These are phyloP conservation scores for Sciaenops ocellatus DNA, from an alignment of 2,797 vertebrate species.

Conservation along the genomic window DNA sequence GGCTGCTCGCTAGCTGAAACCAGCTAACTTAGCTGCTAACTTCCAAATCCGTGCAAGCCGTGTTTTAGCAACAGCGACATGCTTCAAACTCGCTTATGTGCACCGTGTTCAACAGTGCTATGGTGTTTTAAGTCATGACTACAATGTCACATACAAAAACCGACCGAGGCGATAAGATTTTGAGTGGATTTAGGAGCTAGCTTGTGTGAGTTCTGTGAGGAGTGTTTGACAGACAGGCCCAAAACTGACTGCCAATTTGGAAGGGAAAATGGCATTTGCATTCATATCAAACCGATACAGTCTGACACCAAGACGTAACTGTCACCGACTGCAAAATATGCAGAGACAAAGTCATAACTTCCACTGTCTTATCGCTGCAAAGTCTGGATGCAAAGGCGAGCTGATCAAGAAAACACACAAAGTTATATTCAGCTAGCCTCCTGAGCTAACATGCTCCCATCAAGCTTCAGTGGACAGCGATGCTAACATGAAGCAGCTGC, in stretches of 20 bases:
- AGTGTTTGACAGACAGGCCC: slow-evolving; percentile 73
- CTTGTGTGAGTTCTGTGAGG: slow-evolving; percentile 16
- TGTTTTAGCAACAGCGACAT: slow-evolving; percentile 1
- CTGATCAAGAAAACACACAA: slow-evolving; percentile 39
- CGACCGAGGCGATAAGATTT: background rate
- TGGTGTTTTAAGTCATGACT: background rate
- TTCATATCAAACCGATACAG: slow-evolving; percentile 21
- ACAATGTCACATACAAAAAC: slow-evolving; percentile 25
- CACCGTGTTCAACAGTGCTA: accelerated
- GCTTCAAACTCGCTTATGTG: accelerated
- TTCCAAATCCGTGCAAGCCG: slow-evolving; percentile 27
- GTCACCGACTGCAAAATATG: background rate
- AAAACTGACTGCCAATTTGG: slow-evolving; percentile 48
- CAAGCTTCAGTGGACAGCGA: slow-evolving; percentile 39
- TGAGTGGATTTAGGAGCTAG: background rate
- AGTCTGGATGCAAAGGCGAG: background rate
- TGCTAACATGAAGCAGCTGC: slow-evolving; percentile 60
- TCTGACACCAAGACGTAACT: background rate
- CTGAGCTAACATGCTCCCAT: slow-evolving; percentile 55
- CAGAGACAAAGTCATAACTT: background rate
- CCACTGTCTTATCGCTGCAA: background rate
- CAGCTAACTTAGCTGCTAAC: slow-evolving; percentile 59
- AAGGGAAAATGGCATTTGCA: slow-evolving; percentile 34
- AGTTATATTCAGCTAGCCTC: slow-evolving; percentile 68
- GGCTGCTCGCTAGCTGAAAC: slow-evolving; percentile 47